phyloP scores from a whole-genome alignment of 2,888 invertebrate genomes.

The Tenthredo notha region DNA sequence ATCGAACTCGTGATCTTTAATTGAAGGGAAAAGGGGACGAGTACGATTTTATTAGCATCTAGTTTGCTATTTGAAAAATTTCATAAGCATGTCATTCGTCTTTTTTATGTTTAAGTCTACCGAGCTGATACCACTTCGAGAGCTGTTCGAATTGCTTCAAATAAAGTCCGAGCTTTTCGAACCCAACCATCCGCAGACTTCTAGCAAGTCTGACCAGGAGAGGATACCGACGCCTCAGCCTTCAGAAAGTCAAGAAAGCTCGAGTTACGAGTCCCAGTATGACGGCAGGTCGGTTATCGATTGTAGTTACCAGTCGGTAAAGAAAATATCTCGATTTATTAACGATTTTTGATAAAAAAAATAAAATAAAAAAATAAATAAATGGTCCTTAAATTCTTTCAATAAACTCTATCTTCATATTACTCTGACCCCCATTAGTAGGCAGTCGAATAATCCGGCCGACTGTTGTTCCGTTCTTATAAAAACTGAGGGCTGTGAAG shows the following conservation, averaged over 20 bases:
- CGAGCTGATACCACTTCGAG: conserved; percentile 91
- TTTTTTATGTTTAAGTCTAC: conserved; percentile 81
- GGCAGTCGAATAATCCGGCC: conserved; percentile 76
- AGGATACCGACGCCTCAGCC: conserved; percentile 76
- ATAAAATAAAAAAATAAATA: too few species aligned
- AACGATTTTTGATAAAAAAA: background rate
- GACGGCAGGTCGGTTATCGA: conserved; percentile 71
- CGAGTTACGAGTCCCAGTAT: conserved; percentile 77
- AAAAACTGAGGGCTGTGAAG: conserved; percentile 76
- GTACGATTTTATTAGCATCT: too few species aligned
- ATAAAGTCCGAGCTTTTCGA: conserved; percentile 87
- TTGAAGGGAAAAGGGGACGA: too few species aligned
- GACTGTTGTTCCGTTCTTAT: conserved; percentile 77
- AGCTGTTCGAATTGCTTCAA: conserved; percentile 90
- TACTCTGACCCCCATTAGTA: conserved; percentile 54
- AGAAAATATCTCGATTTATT: background rate
- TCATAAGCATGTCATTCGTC: conserved; percentile 47
- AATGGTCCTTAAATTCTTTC: background rate
- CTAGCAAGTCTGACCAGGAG: conserved; percentile 74
- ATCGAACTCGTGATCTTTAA: background rate
- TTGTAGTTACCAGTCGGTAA: conserved; percentile 29
- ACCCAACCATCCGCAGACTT: conserved; percentile 74
- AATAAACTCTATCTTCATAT: background rate
- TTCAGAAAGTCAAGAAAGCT: conserved; percentile 76
- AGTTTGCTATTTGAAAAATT: background rate